Evolutionary conservation across 2,888 invertebrate species (phyloP), one percentile per base, ranked within the genome.

Genomic region (Cylindroiulus punctatus): DNA sequence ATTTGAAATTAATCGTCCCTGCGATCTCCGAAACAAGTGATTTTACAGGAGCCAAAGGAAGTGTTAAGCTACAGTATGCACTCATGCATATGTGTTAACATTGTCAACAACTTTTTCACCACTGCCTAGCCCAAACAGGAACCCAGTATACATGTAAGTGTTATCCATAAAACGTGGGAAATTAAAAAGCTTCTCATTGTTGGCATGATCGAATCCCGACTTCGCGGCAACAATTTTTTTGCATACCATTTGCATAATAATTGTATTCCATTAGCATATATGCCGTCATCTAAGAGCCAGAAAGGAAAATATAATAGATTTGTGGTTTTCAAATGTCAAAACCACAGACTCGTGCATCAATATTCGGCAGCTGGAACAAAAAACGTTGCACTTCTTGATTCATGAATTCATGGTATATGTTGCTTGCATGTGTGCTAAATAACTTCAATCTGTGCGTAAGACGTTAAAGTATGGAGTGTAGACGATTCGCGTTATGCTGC

Each of bases 271-370:
- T 76, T 76, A 76, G 76, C 76, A 76, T 76, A 76, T 76, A 30
- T 76, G 76, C 76, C 76, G 76, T 30, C 76, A 76, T 30, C 30
- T 12, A 76, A 5, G 14, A 76, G 12, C 76, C 76, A 76, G 76
- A 76, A 76, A 76, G 76, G 76, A 76, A 30, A 76, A 76, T 30
- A 83, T 83, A 40, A 22, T 36, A 42, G 83, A 83, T 83, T 83
- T 83, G 83, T 83, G 83, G 83, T 83, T 83, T 83, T 83, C 40
- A 83, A 83, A 83, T 42, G 83, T 83, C 83, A 44, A 83, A 83
- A 40, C 44, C 44, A 42, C 40, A 83, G 44, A 83, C 83, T 42
- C 83, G 83, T 83, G 83, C 83, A 83, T 83, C 83, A 83, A 83
- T 83, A 83, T 42, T 83, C 40, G 42, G 44, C 83, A 83, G 40